Evolutionary conservation across 2,113 vertebrate genomes (phyloP), one percentile per base, ranked within the genome.

Genomic region (Austrofundulus limnaeus): DNA sequence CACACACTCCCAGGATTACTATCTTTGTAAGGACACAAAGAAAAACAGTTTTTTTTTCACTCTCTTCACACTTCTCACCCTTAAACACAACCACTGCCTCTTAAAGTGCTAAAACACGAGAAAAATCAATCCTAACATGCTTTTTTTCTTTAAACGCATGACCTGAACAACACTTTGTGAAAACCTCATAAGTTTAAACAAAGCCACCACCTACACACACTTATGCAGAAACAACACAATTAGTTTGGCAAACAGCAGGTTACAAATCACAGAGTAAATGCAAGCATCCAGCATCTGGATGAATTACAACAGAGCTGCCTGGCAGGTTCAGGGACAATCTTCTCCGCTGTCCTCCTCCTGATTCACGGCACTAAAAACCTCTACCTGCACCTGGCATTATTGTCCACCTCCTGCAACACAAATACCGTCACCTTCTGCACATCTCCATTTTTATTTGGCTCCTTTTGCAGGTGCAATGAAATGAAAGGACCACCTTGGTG

Each of bases 211-310:
- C n/a, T 20, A 37, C 52, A 15, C 24, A 54, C 49, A 38, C 42
- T 52, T 65, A 52, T 47, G 65, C 60, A 37, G 15, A 55, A 21
- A 61, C 42, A 45, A 39, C 51, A 48, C 50, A 43, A 51, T 71
- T 57, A 23, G 56, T 83, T 58, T 55, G 19, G 62, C 52, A 55
- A 54, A 71, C 57, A 72, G 48, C 31, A 67, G 68, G 62, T 76
- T 66, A 42, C 70, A 78, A 66, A 59, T n/a, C n/a, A n/a, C 70
- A 76, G 38, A 65, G 79, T 63, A 70, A 80, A 84, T 71, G 57
- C 56, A 58, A 46, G 31, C 14, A 12, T 58, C 54, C 57, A 62
- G 63, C 57, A 76, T 75, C 69, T 70, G 23, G 15, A 34, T 65
- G 77, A 70, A 65, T 73, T 61, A 74, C 34, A 57, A 47, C 21